A percentile compares a stretch with the other conserved stretches of the same genome.
phyloP scores from a whole-genome alignment of 2,888 invertebrate genomes.

The Amphimallon solstitiale region DNA sequence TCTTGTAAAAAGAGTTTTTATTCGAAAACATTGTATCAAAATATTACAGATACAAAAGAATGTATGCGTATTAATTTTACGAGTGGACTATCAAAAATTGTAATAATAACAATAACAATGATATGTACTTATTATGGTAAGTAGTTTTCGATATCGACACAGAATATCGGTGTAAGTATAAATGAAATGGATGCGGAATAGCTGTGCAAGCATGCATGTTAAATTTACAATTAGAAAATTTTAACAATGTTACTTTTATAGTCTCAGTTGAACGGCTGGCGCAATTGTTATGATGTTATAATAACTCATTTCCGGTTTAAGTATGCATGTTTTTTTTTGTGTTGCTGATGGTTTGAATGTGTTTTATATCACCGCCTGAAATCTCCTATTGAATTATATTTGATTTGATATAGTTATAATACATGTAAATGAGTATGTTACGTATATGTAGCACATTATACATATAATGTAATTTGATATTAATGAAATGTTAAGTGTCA shows the following conservation, averaged over 20 bases:
- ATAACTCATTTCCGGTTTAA: conserved; percentile 37
- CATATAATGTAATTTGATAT: too few relatives aligned
- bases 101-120: too few relatives aligned
- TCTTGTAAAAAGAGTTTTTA: neutral
- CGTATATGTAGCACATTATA: too few relatives aligned
- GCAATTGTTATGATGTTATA: conserved; percentile 37
- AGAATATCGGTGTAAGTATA: neutral
- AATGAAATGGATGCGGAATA: conserved; percentile 7
- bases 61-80: neutral
- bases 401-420: neutral
- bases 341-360: conserved; percentile 23
- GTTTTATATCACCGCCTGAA: conserved; percentile 16
- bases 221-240: conserved; percentile 39
- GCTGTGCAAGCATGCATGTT: conserved; percentile 38
- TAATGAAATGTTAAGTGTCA: too few relatives aligned
- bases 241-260: conserved; percentile 40
- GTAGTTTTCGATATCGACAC: too few relatives aligned
- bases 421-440: too few relatives aligned
- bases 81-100: conserved; percentile 12
- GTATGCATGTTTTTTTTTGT: conserved; percentile 17
- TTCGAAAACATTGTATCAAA: conserved; percentile 12
- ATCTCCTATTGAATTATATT: conserved; percentile 25
- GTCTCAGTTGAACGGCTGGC: conserved; percentile 27
- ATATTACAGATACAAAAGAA: neutral
- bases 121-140: too few relatives aligned